Evolutionary conservation across 1,140 invertebrate genomes (phyloP), one percentile per base, ranked within the genome.

Genomic region (Drosophila tropicalis): DNA sequence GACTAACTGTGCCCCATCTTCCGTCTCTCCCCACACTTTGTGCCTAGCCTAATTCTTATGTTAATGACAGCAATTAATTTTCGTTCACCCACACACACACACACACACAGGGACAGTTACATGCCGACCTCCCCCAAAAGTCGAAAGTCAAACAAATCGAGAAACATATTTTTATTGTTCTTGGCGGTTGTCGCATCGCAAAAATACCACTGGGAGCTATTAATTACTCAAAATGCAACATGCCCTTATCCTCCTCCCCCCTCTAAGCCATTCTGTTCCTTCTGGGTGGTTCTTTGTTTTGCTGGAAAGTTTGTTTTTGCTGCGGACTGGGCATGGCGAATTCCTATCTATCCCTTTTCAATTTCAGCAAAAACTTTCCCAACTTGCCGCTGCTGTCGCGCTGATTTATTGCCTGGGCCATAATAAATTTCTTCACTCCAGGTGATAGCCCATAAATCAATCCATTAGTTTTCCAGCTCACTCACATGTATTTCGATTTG

Each of bases 11-110:
- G n/a, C 6, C 36, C 36, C 34, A 51, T 47, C 29, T 39, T 9
- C 54, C n/a, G 51, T n/a, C 13, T 39, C 41, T 51, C 70, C 9
- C 13, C 62, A 66, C 51, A 66, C 15, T 67, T 72, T 54, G 9
- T 51, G 15, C 17, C 19, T 51, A 51, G 44, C 9, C 62, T 69
- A 72, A 72, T 79, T 67, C 70, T 63, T 62, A 72, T 80, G 70
- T 80, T 89, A 89, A 89, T 89, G 84, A 89, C 65, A 71, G 84
- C 84, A 89, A 89, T 89, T 89, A 89, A 89, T 89, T 89, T 83
- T 57, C 65, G 51, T 67, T 61, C 82, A 57, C 66, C 76, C 69
- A 44, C 77, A 41, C 64, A 57, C 56, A 73, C 19, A 70, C 67
- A 70, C 15, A 69, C 58, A 64, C 10, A 58, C 54, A 39, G 29